These are phyloP conservation scores for Rhagophthalmus giganteus DNA, from an alignment of 2,888 invertebrate genomes.

Conservation along the genomic window DNA sequence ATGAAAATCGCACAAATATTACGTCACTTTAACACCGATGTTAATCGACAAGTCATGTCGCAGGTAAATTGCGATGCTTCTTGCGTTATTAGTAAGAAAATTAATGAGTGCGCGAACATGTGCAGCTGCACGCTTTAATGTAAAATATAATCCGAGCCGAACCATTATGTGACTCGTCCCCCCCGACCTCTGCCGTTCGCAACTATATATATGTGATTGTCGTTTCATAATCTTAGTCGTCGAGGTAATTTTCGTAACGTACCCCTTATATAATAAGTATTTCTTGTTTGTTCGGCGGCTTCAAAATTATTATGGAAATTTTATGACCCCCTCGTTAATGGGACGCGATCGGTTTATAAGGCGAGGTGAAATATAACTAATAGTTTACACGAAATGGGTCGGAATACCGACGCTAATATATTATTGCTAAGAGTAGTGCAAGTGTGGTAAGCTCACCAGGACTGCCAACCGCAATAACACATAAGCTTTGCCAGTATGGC, in stretches of 20 bases:
- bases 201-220: too few species aligned
- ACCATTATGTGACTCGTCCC: conserved; percentile 9
- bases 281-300: too few species aligned
- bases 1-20: conserved; percentile 46
- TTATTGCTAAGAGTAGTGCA: conserved; percentile 11
- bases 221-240: too few species aligned
- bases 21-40: conserved; percentile 42
- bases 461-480: conserved; percentile 25
- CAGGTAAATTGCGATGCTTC: conserved; percentile 37
- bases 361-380: conserved; percentile 4
- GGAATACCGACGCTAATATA: conserved; percentile 4
- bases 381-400: conserved; percentile 6
- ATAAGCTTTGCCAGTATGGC: conserved; percentile 29
- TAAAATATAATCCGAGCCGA: conserved; percentile 18
- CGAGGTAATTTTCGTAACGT: too few species aligned
- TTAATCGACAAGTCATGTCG: conserved; percentile 47
- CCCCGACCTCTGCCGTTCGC: conserved; percentile 7
- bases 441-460: conserved; percentile 23
- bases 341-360: too few species aligned
- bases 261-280: too few species aligned
- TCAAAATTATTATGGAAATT: too few species aligned
- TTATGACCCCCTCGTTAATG: too few species aligned
- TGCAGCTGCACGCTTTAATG: conserved; percentile 21
- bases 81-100: conserved; percentile 28
- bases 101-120: conserved; percentile 22